Percentiles rank a stretch among this genome's conserved stretches.
Evolutionary conservation across 2,888 invertebrate genomes (phyloP).

Genomic region (Hesperia comma): DNA sequence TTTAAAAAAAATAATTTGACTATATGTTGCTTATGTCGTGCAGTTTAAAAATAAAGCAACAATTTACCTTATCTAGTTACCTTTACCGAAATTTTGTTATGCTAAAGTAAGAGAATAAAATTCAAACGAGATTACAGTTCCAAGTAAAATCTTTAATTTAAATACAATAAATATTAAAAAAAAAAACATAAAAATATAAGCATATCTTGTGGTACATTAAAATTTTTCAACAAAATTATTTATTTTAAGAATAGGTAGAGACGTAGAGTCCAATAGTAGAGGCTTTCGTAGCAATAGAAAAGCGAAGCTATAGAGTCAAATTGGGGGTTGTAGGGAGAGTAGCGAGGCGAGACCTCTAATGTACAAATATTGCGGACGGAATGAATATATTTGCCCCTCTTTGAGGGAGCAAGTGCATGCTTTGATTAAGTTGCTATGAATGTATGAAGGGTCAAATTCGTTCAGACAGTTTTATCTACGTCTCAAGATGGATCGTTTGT

Average conservation of each 20-base stretch:
- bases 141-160: no score
- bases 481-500: constrained; percentile 32
- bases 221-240: background rate
- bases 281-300: constrained; percentile 54
- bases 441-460: constrained; percentile 64
- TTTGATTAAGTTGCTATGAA: constrained; percentile 81
- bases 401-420: constrained; percentile 64
- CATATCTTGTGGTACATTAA: background rate
- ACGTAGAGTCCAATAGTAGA: constrained; percentile 49
- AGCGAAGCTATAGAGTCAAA: constrained; percentile 69
- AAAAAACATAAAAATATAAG: no score
- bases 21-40: no score
- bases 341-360: constrained; percentile 82
- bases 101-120: no score
- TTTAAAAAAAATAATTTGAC: no score
- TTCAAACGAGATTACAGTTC: no score
- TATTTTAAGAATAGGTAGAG: background rate
- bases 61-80: no score
- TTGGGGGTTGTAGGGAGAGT: constrained; percentile 62
- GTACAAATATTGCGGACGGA: constrained; percentile 83
- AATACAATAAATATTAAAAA: no score
- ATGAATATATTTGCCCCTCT: constrained; percentile 77
- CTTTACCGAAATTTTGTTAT: no score
- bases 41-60: no score
- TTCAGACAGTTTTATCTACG: constrained; percentile 49